Evolutionary conservation across 1,140 invertebrate genomes (phyloP).

Genomic region (Proctacanthus coquilletti): DNA sequence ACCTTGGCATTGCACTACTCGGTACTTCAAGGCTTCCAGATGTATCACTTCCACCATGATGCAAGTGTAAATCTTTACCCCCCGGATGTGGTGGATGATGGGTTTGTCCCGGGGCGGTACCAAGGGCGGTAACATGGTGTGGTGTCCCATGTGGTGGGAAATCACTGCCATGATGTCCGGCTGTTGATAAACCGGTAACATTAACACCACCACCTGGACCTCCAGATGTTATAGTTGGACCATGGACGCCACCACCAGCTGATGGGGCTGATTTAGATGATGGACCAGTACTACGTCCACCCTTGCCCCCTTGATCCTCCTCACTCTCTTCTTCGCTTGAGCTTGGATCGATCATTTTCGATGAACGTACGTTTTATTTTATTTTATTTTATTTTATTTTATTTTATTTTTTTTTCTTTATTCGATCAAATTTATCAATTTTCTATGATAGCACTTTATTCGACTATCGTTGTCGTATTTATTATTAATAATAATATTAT

Average conservation of each 20-base stretch:
- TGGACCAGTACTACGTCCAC: conserved; percentile 7
- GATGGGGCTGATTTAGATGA: conserved; percentile 8
- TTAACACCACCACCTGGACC: neutral
- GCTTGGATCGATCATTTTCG: conserved; percentile 71
- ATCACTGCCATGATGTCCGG: conserved; percentile 14
- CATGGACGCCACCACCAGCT: conserved; percentile 1
- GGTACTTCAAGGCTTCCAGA: conserved; percentile 21
- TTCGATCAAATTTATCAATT: too few relatives aligned
- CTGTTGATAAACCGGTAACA: neutral
- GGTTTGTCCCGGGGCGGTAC: neutral
- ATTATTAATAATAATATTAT: too few relatives aligned
- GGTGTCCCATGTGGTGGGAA: conserved; percentile 5
- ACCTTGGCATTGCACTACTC: conserved; percentile 23
- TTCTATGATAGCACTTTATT: too few relatives aligned
- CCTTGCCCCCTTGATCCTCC: conserved; percentile 39
- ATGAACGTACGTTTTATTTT: too few relatives aligned
- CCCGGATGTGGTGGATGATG: neutral
- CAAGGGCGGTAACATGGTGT: neutral
- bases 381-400: neutral
- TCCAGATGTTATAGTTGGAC: neutral
- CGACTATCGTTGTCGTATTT: too few relatives aligned
- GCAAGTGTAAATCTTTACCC: conserved; percentile 10
- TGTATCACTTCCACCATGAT: conserved; percentile 8
- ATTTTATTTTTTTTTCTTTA: neutral
- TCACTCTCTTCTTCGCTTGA: conserved; percentile 79